Conservation (phyloP, 2,888 invertebrate species). For the Mimachlamys varia region DNA sequence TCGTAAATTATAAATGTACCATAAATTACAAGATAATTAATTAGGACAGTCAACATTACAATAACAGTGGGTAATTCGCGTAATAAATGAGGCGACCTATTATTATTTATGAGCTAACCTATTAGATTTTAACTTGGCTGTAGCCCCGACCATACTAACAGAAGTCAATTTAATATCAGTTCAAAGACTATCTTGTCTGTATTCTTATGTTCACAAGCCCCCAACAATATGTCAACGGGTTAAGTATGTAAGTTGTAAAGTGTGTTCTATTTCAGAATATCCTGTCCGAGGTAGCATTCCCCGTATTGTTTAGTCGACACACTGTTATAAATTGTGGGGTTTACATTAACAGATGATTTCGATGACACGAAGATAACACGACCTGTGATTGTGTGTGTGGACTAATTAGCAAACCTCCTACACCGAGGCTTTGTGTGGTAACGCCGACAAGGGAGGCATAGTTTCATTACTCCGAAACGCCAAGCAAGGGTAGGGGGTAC, state of each 20-base stretch:
- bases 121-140: background rate
- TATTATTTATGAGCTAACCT: background rate
- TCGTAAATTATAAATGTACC: conserved; percentile 16
- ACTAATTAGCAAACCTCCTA: background rate
- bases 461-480: background rate
- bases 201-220: background rate
- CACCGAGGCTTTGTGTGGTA: background rate
- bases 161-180: background rate
- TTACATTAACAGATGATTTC: background rate
- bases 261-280: background rate
- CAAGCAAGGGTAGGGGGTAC: background rate
- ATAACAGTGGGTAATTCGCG: background rate
- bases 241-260: background rate
- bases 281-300: background rate
- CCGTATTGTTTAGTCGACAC: background rate
- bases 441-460: background rate
- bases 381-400: background rate
- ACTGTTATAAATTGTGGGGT: background rate
- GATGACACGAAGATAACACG: background rate
- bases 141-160: background rate
- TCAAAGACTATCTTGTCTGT: background rate
- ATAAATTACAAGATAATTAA: conserved; percentile 29
- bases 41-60: background rate
- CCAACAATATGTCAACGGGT: conserved; percentile 6
- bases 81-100: background rate